Conservation (phyloP, 2,888 invertebrate species). For the Eueremaeus valkanovi region DNA sequence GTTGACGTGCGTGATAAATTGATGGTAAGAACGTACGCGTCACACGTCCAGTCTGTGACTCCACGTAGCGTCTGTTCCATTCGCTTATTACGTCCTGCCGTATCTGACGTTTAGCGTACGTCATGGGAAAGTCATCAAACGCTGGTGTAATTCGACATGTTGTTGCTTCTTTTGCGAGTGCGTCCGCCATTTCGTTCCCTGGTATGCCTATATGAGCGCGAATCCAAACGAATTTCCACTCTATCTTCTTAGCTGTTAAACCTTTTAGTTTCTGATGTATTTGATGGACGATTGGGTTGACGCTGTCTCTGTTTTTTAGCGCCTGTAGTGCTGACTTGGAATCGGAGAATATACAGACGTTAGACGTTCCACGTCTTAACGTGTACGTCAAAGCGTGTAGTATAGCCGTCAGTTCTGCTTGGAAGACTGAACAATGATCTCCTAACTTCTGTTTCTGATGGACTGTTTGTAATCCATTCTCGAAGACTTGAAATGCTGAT, state of each 20-base stretch:
- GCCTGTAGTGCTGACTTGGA: not conserved
- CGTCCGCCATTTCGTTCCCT: too few species aligned
- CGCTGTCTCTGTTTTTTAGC: not conserved
- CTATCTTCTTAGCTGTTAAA: too few species aligned
- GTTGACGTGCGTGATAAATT: not conserved
- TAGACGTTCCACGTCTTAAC: not conserved
- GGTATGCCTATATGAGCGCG: too few species aligned
- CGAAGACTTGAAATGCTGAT: not conserved
- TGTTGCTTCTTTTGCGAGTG: not conserved
- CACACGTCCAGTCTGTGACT: not conserved
- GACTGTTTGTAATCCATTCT: not conserved
- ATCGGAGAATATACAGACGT: not conserved
- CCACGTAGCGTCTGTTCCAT: not conserved
- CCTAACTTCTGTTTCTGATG: not conserved
- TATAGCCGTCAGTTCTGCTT: conserved; percentile 23
- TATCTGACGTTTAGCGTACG: not conserved
- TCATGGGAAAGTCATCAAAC: not conserved
- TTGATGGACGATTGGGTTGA: too few species aligned
- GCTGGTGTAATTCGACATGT: not conserved
- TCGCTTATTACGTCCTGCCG: not conserved
- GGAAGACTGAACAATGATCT: conserved; percentile 19
- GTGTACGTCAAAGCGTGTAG: not conserved
- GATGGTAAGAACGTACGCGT: not conserved
- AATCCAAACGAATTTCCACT: too few species aligned
- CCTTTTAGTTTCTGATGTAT: too few species aligned